phyloP scores from a whole-genome alignment of 2,113 vertebrate species.

The Psilopsiagon aymara region DNA sequence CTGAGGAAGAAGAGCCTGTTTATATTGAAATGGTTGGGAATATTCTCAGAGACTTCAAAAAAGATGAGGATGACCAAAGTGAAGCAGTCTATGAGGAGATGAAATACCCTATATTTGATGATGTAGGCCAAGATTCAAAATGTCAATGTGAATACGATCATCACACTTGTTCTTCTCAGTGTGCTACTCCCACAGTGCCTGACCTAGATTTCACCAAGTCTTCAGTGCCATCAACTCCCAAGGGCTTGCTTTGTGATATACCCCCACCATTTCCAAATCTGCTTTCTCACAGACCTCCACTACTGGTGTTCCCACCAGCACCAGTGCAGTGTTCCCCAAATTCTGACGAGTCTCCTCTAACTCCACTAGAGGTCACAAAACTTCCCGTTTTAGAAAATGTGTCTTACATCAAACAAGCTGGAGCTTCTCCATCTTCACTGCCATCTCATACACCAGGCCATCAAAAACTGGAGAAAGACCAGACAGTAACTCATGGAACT shows the following conservation, averaged over 20 bases:
- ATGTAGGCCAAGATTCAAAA: constrained; percentile 82
- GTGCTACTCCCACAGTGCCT: constrained; percentile 91
- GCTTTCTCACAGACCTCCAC: constrained; percentile 89
- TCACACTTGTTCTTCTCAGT: constrained; percentile 89
- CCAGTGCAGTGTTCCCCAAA: constrained; percentile 93
- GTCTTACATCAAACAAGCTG: constrained; percentile 84
- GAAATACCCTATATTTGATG: constrained; percentile 92
- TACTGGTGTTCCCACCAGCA: constrained; percentile 92
- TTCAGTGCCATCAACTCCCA: constrained; percentile 83
- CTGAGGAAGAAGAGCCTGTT: constrained; percentile 91
- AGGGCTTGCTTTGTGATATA: constrained; percentile 88
- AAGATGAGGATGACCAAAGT: constrained; percentile 88
- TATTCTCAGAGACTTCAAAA: constrained; percentile 86
- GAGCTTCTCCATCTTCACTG: constrained; percentile 80
- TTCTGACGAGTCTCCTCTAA: constrained; percentile 95
- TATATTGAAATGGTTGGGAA: constrained; percentile 99
- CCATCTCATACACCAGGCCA: constrained; percentile 83
- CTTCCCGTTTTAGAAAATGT: constrained; percentile 88
- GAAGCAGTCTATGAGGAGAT: constrained; percentile 98
- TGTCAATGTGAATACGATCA: constrained; percentile 81
- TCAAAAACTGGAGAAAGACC: constrained; percentile 85
- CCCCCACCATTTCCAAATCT: constrained; percentile 96
- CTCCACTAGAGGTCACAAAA: constrained; percentile 91
- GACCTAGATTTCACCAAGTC: constrained; percentile 87
- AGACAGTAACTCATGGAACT: constrained; percentile 78